Conservation (phyloP, 2,888 invertebrate genomes). For the Brenthis ino region DNA sequence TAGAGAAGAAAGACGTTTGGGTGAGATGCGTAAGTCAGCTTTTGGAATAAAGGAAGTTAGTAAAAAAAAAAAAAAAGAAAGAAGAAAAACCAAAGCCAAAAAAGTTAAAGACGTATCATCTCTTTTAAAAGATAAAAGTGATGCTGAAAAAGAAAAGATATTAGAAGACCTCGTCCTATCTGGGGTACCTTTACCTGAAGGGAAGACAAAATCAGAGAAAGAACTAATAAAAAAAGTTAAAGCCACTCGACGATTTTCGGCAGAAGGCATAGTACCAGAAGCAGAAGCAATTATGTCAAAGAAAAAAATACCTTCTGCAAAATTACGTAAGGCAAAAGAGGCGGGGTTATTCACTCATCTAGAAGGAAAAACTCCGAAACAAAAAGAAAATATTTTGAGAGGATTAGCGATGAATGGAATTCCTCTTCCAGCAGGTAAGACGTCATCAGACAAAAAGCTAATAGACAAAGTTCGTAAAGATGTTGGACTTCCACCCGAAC, state of each 20-base stretch:
- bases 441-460: constrained; percentile 38
- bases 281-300: constrained; percentile 44
- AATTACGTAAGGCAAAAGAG: constrained; percentile 26
- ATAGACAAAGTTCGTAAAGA: constrained; percentile 37
- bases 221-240: constrained; percentile 40
- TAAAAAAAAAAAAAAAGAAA: constrained; percentile 40
- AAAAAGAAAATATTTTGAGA: constrained; percentile 45
- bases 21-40: constrained; percentile 45
- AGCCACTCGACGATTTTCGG: constrained; percentile 3
- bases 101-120: constrained; percentile 45
- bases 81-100: constrained; percentile 40
- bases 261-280: constrained; percentile 40
- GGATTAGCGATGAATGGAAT: constrained; percentile 39
- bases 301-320: constrained; percentile 32
- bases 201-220: constrained; percentile 42
- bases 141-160: constrained; percentile 45
- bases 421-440: constrained; percentile 42
- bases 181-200: constrained; percentile 42
- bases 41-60: constrained; percentile 23
- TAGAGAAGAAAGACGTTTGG: constrained; percentile 45
- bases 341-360: constrained; percentile 37
- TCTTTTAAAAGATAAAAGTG: constrained; percentile 46
- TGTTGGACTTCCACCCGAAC: constrained; percentile 49
- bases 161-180: constrained; percentile 37
- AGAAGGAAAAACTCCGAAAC: constrained; percentile 42